Evolutionary conservation across 2,797 vertebrate species (phyloP).

Genomic region (Chelon auratus): DNA sequence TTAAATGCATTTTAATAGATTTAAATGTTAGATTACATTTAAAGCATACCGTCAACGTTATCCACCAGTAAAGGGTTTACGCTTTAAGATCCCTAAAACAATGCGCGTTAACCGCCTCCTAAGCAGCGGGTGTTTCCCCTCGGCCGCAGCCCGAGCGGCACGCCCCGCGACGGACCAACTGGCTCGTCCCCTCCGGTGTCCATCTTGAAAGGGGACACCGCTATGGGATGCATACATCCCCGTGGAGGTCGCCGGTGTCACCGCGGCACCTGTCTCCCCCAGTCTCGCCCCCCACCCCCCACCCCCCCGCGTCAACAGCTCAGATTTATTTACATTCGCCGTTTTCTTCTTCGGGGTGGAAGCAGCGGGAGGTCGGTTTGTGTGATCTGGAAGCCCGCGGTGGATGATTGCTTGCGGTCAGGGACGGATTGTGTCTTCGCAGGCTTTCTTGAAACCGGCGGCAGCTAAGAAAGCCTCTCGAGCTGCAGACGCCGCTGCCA

Average conservation of each 20-base stretch:
- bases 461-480: neutral
- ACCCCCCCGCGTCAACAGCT: constrained; percentile 65
- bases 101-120: neutral
- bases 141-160: constrained; percentile 21
- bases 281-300: constrained; percentile 69
- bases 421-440: too few species aligned
- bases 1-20: constrained; percentile 50
- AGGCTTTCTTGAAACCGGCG: neutral
- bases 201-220: constrained; percentile 80
- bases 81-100: constrained; percentile 1
- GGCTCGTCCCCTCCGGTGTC: constrained; percentile 66
- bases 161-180: constrained; percentile 68
- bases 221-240: constrained; percentile 79
- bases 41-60: constrained; percentile 9
- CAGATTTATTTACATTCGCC: constrained; percentile 78
- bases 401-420: neutral
- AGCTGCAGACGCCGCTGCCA: neutral
- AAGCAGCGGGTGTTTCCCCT: constrained; percentile 24
- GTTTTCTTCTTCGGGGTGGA: constrained; percentile 56
- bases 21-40: constrained; percentile 49
- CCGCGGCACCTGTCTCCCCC: constrained; percentile 80
- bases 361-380: constrained; percentile 6
- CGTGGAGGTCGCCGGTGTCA: constrained; percentile 72
- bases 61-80: neutral
- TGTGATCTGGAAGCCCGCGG: neutral